Base-by-base conservation (phyloP, 1,140 invertebrate species). In the Pseudomyrmex pallidus region DNA sequence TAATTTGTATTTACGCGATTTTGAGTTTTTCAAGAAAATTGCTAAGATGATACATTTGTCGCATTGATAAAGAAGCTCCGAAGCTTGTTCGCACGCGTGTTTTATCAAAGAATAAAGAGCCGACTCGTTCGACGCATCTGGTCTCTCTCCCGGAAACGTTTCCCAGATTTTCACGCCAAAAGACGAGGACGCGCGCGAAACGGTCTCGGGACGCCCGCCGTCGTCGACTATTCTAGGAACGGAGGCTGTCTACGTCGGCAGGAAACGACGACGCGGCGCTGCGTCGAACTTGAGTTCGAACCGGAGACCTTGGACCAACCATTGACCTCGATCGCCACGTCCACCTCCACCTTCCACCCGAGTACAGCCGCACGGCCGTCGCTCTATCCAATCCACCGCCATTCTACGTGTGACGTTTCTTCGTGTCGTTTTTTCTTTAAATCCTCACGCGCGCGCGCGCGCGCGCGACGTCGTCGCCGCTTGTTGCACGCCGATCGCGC, bases 301-400 rank as follows among this genome's bases (percentile, higher is more conserved):
- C 93, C 91, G 89, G 85, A 93, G 93, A 93, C 93, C 93, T 94
- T 94, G 93, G 93, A 93, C 93, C 92, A 94, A 94, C 92, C 93
- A 94, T 94, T 94, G 93, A 93, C 93, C 93, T 94, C 93, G 91
- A 94, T 94, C 91, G 91, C 92, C 92, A 93, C 93, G 93, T 93
- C 73, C 50, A 70, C 50, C 74, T 78, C 83, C 57, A 59, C 66
- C 70, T 67, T 63, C 73, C 54, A 25, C 7, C 52, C 85, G 73
- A 63, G 67, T 78, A 56, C 76, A 56, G 50, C 50, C 64, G 48
- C 63, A 25, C 76, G 56, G 50, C 50, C 64, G 54, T 82, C 76
- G 66, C 62, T 82, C 62, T 66, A 63, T 86, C 25, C 46, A 22
- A 48, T 48, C 52, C 57, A 25, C 57, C 78, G 54, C 50, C 52